phyloP scores from a whole-genome alignment of 2,797 vertebrate species.

The Pseudomugil tenellus region DNA sequence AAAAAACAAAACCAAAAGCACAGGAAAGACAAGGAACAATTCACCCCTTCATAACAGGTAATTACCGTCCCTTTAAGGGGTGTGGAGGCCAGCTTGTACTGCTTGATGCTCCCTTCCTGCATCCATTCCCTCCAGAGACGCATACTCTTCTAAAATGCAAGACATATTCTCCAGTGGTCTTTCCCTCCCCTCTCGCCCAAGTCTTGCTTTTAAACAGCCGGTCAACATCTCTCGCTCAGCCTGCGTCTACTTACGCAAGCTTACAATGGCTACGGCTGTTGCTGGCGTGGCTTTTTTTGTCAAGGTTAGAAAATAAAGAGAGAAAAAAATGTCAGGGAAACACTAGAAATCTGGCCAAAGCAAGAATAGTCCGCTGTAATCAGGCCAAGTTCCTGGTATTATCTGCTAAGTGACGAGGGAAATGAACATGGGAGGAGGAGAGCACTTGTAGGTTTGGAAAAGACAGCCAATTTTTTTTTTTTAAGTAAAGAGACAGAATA shows the following conservation, averaged over 20 bases:
- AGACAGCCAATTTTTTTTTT: slow-evolving; percentile 8
- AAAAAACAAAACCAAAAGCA: no score
- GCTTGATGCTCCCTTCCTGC: slow-evolving; percentile 58
- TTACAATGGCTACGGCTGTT: slow-evolving; percentile 16
- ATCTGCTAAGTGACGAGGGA: slow-evolving; percentile 30
- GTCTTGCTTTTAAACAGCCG: slow-evolving; percentile 38
- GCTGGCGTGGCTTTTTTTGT: slow-evolving; percentile 15
- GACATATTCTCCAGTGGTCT: slow-evolving; percentile 19
- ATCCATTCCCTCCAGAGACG: slow-evolving; percentile 51
- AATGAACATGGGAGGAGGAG: slow-evolving; percentile 12
- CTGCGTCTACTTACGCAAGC: slow-evolving; percentile 38
- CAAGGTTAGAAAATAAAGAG: neutral
- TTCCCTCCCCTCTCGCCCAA: slow-evolving; percentile 9
- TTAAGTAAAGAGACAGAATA: neutral
- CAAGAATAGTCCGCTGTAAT: slow-evolving; percentile 29
- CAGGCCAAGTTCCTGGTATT: slow-evolving; percentile 34
- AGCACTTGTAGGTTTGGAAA: slow-evolving; percentile 2
- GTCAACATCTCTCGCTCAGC: slow-evolving; percentile 28
- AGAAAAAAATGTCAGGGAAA: slow-evolving; percentile 29
- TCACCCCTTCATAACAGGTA: slow-evolving; percentile 74
- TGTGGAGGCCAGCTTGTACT: slow-evolving; percentile 52
- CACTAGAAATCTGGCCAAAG: slow-evolving; percentile 37
- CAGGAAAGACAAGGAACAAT: slow-evolving; percentile 72
- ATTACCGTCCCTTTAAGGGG: slow-evolving; percentile 69
- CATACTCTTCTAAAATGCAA: neutral